A percentile compares a stretch with the other conserved stretches of the same genome.
Evolutionary conservation across 2,888 invertebrate genomes (phyloP).

Genomic region (Heterodera filipjevi): DNA sequence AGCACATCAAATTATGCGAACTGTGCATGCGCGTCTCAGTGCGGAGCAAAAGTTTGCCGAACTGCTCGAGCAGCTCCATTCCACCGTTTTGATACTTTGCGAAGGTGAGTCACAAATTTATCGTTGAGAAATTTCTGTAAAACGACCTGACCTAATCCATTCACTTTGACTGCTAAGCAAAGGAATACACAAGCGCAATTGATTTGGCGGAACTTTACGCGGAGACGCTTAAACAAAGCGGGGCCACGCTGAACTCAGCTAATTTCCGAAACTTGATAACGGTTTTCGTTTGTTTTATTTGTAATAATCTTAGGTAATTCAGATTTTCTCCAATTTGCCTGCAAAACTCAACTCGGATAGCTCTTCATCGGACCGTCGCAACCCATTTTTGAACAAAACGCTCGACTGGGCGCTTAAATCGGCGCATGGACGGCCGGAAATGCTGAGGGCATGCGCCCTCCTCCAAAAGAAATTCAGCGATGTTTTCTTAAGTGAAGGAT

Average conservation of each 20-base stretch:
- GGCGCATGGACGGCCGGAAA: conserved; percentile 15
- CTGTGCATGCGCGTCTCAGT: conserved; percentile 47
- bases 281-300: conserved; percentile 18
- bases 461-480: conserved; percentile 25
- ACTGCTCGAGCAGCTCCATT: conserved; percentile 44
- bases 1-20: conserved; percentile 57
- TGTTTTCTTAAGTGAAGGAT: conserved; percentile 23
- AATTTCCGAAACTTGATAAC: conserved; percentile 19
- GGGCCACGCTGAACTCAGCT: neutral
- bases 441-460: conserved; percentile 17
- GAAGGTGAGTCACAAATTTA: conserved; percentile 15
- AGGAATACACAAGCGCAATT: conserved; percentile 37
- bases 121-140: neutral
- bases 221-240: conserved; percentile 30
- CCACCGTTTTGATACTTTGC: conserved; percentile 33
- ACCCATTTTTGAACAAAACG: conserved; percentile 27
- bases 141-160: too few species aligned
- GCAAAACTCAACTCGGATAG: conserved; percentile 9
- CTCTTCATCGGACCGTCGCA: conserved; percentile 26
- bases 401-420: conserved; percentile 32
- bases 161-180: conserved; percentile 22
- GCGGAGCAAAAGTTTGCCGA: conserved; percentile 41
- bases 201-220: conserved; percentile 40
- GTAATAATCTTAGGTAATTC: neutral
- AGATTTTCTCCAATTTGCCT: conserved; percentile 33